phyloP scores from a whole-genome alignment of 2,797 vertebrate genomes.

The Nothura maculosa region DNA sequence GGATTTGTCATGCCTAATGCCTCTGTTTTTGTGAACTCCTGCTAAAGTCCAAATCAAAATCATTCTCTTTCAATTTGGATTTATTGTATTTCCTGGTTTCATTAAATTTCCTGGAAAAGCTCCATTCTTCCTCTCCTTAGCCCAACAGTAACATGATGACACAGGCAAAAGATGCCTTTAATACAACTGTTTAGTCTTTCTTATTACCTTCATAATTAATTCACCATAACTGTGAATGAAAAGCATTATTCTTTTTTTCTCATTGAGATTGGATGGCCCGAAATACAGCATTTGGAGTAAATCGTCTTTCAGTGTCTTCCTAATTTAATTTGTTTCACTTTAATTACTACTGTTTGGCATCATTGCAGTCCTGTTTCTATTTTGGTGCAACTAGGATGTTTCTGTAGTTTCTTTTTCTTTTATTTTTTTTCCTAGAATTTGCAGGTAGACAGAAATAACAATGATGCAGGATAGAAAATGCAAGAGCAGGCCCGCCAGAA shows the following conservation, averaged over 20 bases:
- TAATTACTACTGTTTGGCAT: slow-evolving; percentile 42
- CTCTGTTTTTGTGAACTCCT: not conserved
- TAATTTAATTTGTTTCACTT: slow-evolving; percentile 21
- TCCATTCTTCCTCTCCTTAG: not conserved
- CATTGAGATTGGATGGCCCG: not conserved
- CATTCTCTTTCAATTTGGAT: not conserved
- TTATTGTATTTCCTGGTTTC: not conserved
- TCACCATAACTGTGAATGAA: slow-evolving; percentile 15
- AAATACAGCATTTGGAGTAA: not conserved
- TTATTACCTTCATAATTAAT: slow-evolving; percentile 42
- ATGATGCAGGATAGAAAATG: not conserved
- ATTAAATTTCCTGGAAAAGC: not conserved
- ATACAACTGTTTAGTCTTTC: slow-evolving; percentile 3
- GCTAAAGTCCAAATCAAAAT: not conserved
- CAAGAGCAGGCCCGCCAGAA: not conserved
- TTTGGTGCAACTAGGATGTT: not conserved
- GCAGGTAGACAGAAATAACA: not conserved
- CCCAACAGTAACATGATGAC: not conserved
- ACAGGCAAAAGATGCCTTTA: not conserved
- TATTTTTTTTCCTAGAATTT: not conserved
- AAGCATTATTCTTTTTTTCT: not conserved
- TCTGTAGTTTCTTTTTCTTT: not conserved
- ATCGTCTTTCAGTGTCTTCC: slow-evolving; percentile 18
- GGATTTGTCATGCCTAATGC: not conserved
- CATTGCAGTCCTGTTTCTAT: not conserved